These are phyloP conservation scores for Cyanoliseus patagonus DNA, from an alignment of 2,113 vertebrate genomes.

Conservation along the genomic window DNA sequence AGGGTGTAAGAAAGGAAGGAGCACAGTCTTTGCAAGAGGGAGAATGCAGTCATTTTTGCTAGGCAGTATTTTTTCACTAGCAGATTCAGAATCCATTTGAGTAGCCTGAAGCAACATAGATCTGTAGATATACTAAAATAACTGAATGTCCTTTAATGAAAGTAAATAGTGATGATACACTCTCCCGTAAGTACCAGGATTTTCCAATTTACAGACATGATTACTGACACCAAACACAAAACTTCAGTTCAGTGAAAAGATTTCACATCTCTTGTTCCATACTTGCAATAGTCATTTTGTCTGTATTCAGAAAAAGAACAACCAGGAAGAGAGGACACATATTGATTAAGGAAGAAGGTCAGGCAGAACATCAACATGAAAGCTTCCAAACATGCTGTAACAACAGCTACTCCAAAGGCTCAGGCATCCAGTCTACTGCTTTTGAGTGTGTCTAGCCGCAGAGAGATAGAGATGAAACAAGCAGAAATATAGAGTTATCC, in stretches of 20 bases:
- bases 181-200: neutral
- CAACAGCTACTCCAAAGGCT: neutral
- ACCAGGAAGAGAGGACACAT: neutral
- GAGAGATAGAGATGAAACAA: neutral
- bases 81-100: neutral
- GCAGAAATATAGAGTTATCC: neutral
- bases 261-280: neutral
- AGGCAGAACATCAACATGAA: neutral
- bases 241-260: neutral
- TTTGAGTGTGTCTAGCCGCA: neutral
- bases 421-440: neutral
- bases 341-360: neutral
- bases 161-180: neutral
- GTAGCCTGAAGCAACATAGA: neutral
- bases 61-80: neutral
- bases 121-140: neutral
- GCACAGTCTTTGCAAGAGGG: neutral
- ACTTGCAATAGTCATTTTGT: neutral
- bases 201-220: neutral
- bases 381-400: neutral
- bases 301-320: neutral
- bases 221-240: neutral
- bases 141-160: neutral
- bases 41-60: neutral
- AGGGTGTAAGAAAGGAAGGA: neutral